Evolutionary conservation across 2,888 invertebrate genomes (phyloP).

Genomic region (Timema podura): DNA sequence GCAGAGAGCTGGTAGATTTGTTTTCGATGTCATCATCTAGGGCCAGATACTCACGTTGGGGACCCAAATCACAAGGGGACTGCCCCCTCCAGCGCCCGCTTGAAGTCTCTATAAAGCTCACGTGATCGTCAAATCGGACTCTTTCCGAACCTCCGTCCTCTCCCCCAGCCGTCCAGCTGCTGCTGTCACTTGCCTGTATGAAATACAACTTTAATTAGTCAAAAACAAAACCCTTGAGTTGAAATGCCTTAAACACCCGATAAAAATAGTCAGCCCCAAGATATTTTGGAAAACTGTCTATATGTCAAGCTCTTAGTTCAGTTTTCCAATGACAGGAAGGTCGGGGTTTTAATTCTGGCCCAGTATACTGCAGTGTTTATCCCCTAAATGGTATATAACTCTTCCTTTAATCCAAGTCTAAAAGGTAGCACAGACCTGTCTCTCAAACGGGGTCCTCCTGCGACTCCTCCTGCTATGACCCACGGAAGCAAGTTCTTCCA

Average conservation of each 20-base stretch:
- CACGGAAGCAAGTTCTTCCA: slow-evolving; percentile 45
- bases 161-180: slow-evolving; percentile 41
- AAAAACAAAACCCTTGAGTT: no score
- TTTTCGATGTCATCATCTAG: slow-evolving; percentile 15
- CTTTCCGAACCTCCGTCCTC: slow-evolving; percentile 58
- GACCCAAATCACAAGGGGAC: background rate
- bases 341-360: no score
- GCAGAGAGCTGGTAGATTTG: slow-evolving; percentile 42
- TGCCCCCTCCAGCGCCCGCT: slow-evolving; percentile 13
- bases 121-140: slow-evolving; percentile 62
- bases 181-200: slow-evolving; percentile 43
- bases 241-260: no score
- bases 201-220: background rate
- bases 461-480: slow-evolving; percentile 37
- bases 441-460: slow-evolving; percentile 42
- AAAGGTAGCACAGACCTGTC: slow-evolving; percentile 30
- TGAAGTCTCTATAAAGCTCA: slow-evolving; percentile 50
- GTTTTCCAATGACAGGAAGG: no score
- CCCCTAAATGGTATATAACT: no score
- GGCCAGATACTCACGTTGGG: slow-evolving; percentile 8
- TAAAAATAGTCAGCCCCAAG: no score
- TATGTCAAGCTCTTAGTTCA: no score
- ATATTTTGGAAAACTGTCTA: no score
- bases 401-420: background rate
- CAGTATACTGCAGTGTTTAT: no score